Conservation (phyloP, 2,113 vertebrate species). For the Asarcornis scutulata region DNA sequence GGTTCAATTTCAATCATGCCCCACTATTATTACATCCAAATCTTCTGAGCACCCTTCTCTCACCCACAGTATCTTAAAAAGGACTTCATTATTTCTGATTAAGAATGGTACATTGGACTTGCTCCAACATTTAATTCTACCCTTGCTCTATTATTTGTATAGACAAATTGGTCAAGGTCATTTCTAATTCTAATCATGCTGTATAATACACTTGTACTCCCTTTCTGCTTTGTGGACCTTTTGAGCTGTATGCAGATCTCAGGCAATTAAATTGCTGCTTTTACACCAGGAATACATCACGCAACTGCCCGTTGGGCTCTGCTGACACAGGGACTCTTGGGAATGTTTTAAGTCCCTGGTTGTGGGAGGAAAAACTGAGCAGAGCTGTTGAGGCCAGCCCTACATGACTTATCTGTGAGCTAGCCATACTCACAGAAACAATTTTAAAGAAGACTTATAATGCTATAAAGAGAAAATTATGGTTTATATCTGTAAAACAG, state of each 20-base stretch:
- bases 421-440: not conserved
- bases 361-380: not conserved
- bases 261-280: not conserved
- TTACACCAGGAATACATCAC: not conserved
- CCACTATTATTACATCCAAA: not conserved
- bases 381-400: not conserved
- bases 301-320: not conserved
- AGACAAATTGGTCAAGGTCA: not conserved
- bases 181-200: not conserved
- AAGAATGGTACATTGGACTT: not conserved
- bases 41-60: not conserved
- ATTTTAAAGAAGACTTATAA: not conserved
- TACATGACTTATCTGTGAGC: not conserved
- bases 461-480: not conserved
- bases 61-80: not conserved
- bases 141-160: not conserved
- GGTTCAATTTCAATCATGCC: not conserved
- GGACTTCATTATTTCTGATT: not conserved
- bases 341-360: not conserved
- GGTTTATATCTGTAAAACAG: not conserved
- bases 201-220: not conserved
- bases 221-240: not conserved
- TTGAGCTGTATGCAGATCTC: not conserved
- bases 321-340: not conserved
- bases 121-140: not conserved